These are phyloP conservation scores for Eremobia ochroleuca DNA, from an alignment of 2,888 invertebrate genomes.

Conservation along the genomic window DNA sequence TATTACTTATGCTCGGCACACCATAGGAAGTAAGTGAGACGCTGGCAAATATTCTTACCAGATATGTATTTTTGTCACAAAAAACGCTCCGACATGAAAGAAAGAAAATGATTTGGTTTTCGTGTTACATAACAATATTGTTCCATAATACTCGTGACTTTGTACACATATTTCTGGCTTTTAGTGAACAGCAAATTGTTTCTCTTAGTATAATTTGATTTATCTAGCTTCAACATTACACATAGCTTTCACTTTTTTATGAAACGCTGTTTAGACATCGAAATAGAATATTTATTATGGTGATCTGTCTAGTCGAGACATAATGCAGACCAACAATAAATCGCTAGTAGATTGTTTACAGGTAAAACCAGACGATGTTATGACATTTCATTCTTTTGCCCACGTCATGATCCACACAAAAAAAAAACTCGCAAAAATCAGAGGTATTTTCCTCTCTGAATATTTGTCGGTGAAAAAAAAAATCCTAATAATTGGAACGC, in stretches of 20 bases:
- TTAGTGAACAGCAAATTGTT: not conserved
- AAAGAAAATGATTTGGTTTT: not conserved
- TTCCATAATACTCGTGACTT: not conserved
- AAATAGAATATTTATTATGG: slow-evolving; percentile 18
- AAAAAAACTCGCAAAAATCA: slow-evolving; percentile 1
- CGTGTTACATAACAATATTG: not conserved
- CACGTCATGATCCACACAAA: not conserved
- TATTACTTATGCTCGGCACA: not conserved
- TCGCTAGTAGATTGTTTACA: slow-evolving; percentile 24
- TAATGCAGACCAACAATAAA: slow-evolving; percentile 29
- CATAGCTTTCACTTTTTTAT: not conserved
- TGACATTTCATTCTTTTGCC: slow-evolving; percentile 10
- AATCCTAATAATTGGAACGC: not conserved
- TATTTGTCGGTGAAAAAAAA: not conserved
- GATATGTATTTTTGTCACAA: not conserved
- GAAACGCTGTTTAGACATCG: slow-evolving; percentile 9
- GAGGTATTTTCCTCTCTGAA: not conserved
- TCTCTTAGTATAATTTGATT: slow-evolving; percentile 9
- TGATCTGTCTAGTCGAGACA: slow-evolving; percentile 17
- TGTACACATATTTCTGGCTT: not conserved
- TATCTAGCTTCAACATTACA: slow-evolving; percentile 16
- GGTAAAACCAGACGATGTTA: slow-evolving; percentile 21
- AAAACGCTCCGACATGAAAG: not conserved
- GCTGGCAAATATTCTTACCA: not conserved
- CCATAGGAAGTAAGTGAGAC: too few relatives aligned